These are phyloP conservation scores for Melanostoma scalare DNA, from an alignment of 2,888 invertebrate genomes.

Conservation along the genomic window DNA sequence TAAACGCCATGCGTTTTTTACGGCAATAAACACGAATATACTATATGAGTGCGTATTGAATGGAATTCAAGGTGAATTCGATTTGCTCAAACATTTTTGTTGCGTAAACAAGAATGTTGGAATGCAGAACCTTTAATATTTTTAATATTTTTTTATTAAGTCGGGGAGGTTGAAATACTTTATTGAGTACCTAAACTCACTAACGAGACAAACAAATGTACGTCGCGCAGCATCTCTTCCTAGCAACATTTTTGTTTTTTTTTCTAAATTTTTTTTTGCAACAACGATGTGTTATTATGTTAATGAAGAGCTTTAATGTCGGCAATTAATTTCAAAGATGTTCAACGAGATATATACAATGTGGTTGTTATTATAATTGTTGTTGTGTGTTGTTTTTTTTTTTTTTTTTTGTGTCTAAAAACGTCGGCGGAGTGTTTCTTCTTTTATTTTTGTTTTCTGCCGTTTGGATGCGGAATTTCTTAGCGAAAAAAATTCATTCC, in stretches of 20 bases:
- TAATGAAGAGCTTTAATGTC: constrained; percentile 71
- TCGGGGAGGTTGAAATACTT: not conserved
- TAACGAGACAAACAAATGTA: not conserved
- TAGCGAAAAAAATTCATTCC: constrained; percentile 50
- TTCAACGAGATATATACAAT: constrained; percentile 60
- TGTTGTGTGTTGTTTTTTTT: constrained; percentile 15
- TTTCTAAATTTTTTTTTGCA: constrained; percentile 40
- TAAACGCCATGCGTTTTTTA: not conserved
- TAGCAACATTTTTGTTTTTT: constrained; percentile 9
- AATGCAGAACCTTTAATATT: constrained; percentile 3
- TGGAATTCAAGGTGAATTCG: constrained; percentile 54
- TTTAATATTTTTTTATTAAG: constrained; percentile 1
- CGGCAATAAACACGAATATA: not conserved
- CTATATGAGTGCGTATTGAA: not conserved
- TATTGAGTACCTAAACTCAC: not conserved
- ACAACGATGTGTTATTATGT: constrained; percentile 60
- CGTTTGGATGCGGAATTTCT: constrained; percentile 42
- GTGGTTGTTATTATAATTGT: constrained; percentile 55
- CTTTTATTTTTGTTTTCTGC: constrained; percentile 28
- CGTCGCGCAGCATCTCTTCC: not conserved
- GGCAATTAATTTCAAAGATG: constrained; percentile 71
- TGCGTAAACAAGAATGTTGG: constrained; percentile 7
- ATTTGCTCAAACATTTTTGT: constrained; percentile 18
- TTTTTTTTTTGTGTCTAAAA: constrained; percentile 41
- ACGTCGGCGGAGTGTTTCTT: constrained; percentile 25